These are phyloP conservation scores for Pristionchus entomophagus DNA, from an alignment of 2,888 invertebrate genomes.

Conservation along the genomic window DNA sequence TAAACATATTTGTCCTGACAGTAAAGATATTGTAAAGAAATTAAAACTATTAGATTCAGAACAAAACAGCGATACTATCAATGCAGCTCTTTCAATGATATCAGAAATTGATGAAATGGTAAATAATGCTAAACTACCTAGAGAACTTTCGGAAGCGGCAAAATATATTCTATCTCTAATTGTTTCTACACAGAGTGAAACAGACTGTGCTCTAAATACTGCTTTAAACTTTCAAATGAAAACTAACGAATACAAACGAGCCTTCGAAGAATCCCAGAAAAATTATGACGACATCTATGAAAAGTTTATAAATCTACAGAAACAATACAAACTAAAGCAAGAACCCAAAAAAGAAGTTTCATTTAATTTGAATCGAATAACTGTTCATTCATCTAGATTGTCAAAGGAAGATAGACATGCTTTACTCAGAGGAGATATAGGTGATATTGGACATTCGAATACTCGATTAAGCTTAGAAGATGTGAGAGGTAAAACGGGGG, in stretches of 20 bases:
- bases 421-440: neutral
- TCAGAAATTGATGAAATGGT: neutral
- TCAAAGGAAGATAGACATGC: slow-evolving; percentile 16
- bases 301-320: too few species aligned
- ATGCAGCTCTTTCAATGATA: neutral
- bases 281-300: neutral
- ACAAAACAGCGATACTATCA: neutral
- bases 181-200: neutral
- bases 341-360: slow-evolving; percentile 5
- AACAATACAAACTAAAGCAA: too few species aligned
- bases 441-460: too few species aligned
- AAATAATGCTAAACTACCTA: neutral
- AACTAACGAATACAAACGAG: neutral
- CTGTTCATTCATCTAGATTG: neutral
- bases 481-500: too few species aligned
- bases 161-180: neutral
- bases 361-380: slow-evolving; percentile 18
- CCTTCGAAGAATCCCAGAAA: slow-evolving; percentile 19
- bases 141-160: neutral
- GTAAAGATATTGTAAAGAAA: neutral
- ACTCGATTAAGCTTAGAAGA: too few species aligned
- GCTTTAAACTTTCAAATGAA: neutral
- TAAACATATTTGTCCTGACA: too few species aligned
- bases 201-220: neutral
- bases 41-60: neutral